Evolutionary conservation across 2,888 invertebrate genomes (phyloP), one percentile per base, ranked within the genome.

Genomic region (Sarcophaga subvicina): DNA sequence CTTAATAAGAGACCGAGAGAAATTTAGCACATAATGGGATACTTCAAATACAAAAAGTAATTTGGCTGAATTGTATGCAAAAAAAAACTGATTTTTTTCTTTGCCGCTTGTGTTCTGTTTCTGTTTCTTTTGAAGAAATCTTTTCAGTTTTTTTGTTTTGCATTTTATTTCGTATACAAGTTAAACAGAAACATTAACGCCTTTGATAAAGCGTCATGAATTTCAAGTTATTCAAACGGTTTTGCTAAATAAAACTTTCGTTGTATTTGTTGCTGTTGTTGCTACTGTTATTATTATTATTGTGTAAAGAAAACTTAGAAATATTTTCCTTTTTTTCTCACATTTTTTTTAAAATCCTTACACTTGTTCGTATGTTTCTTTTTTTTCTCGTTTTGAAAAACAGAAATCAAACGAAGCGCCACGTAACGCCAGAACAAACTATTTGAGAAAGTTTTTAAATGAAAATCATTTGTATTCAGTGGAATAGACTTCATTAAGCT

Each of bases 41-140:
- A 84, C 87, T 81, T 87, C 45, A 87, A 80, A 83, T 66, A 83
- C 84, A 81, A 84, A 73, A 84, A 87, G 84, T 79, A 84, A 76
- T 84, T 80, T 69, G 67, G 73, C 20, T 54, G 54, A 54, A 17
- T 54, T 80, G 73, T 78, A 83, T 83, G 86, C 86, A 83, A 78
- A 77, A 83, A 72, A 37, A 10, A 0, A 37, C n/a, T 10, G 37
- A 10, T 37, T 37, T 37, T 37, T 37, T 37, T 5, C 10, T 37
- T 37, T 37, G 37, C 2, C 37, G 10, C 37, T 37, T 37, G 10
- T 37, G 37, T 37, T 37, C 37, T 37, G 37, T 37, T 37, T 37
- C 37, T 10, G 10, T 37, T 37, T 37, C 37, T 37, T 37, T 37
- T 37, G 37, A 37, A 37, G 37, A 37, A 37, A 37, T 37, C 37